A percentile compares a stretch with the other conserved stretches of the same genome.
phyloP scores from a whole-genome alignment of 1,140 invertebrate genomes.

The Musca vetustissima region DNA sequence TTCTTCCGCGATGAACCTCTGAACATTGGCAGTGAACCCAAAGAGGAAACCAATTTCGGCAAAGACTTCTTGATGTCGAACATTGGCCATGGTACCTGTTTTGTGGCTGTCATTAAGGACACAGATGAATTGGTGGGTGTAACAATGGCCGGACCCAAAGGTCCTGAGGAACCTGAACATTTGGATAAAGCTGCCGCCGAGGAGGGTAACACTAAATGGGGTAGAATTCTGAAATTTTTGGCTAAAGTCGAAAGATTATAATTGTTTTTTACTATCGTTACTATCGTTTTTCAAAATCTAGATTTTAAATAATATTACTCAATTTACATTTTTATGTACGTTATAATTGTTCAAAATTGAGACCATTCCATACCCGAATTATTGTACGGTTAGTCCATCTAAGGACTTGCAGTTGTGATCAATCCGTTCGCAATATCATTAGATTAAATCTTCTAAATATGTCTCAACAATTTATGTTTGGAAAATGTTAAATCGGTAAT shows the following conservation, averaged over 20 bases:
- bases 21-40: slow-evolving; percentile 29
- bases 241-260: neutral
- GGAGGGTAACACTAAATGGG: slow-evolving; percentile 6
- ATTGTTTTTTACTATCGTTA: slow-evolving; percentile 1
- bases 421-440: too few relatives aligned
- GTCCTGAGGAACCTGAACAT: neutral
- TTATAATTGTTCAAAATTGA: too few relatives aligned
- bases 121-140: neutral
- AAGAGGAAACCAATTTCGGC: slow-evolving; percentile 18
- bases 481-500: too few relatives aligned
- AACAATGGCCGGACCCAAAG: neutral
- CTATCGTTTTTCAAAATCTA: too few relatives aligned
- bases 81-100: slow-evolving; percentile 15
- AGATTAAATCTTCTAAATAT: too few relatives aligned
- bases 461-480: too few relatives aligned
- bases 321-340: too few relatives aligned
- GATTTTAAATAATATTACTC: too few relatives aligned
- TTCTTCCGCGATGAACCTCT: slow-evolving; percentile 29
- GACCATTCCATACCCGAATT: too few relatives aligned
- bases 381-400: too few relatives aligned
- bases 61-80: slow-evolving; percentile 21
- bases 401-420: too few relatives aligned
- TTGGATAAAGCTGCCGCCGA: neutral
- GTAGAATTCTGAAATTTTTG: slow-evolving; percentile 12
- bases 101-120: neutral